Evolutionary conservation across 35 echinoderm and acorn worm genomes (phyloP).

Genomic region (Diadema setosum): DNA sequence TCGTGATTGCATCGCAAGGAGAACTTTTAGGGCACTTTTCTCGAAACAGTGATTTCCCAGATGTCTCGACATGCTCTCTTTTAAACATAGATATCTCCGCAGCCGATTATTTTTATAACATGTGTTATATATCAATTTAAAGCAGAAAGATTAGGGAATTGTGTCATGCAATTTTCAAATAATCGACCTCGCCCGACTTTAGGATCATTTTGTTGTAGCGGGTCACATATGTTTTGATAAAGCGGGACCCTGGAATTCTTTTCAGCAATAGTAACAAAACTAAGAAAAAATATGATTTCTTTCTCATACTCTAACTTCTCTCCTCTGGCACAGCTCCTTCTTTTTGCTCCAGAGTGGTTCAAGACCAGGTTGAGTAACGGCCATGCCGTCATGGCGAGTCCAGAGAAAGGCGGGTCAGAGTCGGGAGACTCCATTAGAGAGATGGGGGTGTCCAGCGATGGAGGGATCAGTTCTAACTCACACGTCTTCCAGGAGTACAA

Average conservation of each 20-base stretch:
- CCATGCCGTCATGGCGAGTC: background rate
- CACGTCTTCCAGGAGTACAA: slow-evolving; percentile 65
- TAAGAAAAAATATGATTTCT: background rate
- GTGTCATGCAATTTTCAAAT: no score
- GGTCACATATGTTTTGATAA: no score
- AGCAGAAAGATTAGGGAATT: no score
- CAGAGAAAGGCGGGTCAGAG: background rate
- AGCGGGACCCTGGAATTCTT: background rate
- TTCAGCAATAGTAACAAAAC: background rate
- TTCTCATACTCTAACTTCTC: background rate
- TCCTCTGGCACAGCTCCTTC: background rate
- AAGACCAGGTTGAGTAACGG: slow-evolving; percentile 31
- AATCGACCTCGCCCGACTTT: no score
- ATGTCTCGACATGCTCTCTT: no score
- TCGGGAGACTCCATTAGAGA: slow-evolving; percentile 57
- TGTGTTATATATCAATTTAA: no score
- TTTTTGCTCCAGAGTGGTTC: slow-evolving; percentile 40
- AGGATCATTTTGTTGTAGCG: no score
- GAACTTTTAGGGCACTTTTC: no score
- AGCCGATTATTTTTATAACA: no score
- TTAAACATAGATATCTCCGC: no score
- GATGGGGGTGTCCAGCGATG: slow-evolving; percentile 11
- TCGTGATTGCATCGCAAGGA: no score
- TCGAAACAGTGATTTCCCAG: no score
- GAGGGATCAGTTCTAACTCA: background rate